These are phyloP conservation scores for Gopherus flavomarginatus DNA, from an alignment of 2,113 vertebrate genomes.

Conservation along the genomic window DNA sequence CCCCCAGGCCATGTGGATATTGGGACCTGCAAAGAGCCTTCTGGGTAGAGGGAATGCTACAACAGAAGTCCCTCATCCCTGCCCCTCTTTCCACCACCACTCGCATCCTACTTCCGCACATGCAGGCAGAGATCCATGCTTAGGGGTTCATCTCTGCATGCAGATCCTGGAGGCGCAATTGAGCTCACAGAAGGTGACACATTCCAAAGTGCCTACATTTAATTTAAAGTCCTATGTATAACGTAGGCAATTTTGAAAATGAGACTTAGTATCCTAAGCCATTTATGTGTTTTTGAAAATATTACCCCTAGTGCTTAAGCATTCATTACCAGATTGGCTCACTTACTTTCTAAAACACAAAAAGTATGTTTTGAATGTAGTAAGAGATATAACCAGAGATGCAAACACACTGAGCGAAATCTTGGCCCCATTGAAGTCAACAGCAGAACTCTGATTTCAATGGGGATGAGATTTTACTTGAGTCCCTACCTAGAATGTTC, in stretches of 20 bases:
- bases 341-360: too few species aligned
- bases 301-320: too few species aligned
- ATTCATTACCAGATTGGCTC: too few species aligned
- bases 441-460: not conserved
- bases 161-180: not conserved
- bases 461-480: not conserved
- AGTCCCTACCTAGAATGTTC: not conserved
- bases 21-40: not conserved
- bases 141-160: not conserved
- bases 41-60: not conserved
- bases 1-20: too few species aligned
- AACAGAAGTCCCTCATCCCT: not conserved
- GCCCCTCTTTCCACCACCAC: not conserved
- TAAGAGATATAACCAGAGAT: not conserved
- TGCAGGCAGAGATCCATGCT: fast-evolving
- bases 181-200: not conserved
- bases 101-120: not conserved
- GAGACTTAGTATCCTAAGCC: not conserved
- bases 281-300: too few species aligned
- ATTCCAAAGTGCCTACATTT: not conserved
- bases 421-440: not conserved
- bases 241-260: not conserved
- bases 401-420: not conserved
- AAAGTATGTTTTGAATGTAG: not conserved
- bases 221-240: too few species aligned